Percentiles rank a stretch among this genome's conserved stretches.
Evolutionary conservation across 2,888 invertebrate genomes (phyloP).

Genomic region (Phlogophora meticulosa): DNA sequence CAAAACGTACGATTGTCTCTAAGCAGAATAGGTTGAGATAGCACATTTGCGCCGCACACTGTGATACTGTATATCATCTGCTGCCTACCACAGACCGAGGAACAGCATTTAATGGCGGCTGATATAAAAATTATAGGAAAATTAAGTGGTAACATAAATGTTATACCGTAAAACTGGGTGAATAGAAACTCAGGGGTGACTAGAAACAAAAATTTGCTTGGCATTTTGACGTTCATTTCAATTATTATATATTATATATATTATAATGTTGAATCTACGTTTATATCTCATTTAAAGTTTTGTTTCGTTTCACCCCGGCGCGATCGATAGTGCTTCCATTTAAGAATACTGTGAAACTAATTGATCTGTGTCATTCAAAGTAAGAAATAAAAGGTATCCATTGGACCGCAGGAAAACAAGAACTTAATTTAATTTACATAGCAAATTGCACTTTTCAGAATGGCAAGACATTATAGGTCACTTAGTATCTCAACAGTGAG

Average conservation of each 20-base stretch:
- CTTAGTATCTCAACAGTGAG: constrained; percentile 11
- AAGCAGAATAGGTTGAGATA: constrained; percentile 79
- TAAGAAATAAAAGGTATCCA: neutral
- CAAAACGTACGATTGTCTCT: constrained; percentile 74
- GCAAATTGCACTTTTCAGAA: neutral
- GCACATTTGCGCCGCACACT: constrained; percentile 80
- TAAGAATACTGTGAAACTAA: constrained; percentile 30
- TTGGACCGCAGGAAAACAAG: constrained; percentile 1
- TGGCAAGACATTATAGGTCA: constrained; percentile 13
- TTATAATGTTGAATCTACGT: too few relatives aligned
- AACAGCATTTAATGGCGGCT: constrained; percentile 10
- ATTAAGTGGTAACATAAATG: neutral
- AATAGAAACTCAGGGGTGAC: too few relatives aligned
- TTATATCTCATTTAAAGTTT: too few relatives aligned
- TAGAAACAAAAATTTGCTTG: too few relatives aligned
- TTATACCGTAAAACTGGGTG: neutral
- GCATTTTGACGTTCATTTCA: too few relatives aligned
- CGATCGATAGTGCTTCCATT: neutral
- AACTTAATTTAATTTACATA: neutral
- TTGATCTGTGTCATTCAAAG: constrained; percentile 4
- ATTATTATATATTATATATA: too few relatives aligned
- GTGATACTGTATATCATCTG: constrained; percentile 84
- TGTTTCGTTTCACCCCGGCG: too few relatives aligned
- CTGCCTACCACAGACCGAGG: constrained; percentile 65
- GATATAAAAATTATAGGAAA: constrained; percentile 10